Evolutionary conservation across 2,113 vertebrate genomes (phyloP).

Genomic region (Spheniscus mendiculus): DNA sequence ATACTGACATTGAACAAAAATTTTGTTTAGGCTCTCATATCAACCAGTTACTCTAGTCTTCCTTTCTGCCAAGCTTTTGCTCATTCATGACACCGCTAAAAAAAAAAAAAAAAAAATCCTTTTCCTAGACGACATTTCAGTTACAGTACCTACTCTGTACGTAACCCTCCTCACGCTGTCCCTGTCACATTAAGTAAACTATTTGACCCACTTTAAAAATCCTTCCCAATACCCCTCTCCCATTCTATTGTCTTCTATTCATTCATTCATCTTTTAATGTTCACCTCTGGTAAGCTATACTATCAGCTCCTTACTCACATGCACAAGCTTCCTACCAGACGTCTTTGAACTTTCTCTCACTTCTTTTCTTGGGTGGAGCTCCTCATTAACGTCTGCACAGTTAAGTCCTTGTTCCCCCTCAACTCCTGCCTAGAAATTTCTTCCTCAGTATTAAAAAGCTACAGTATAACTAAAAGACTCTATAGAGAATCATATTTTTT

Average conservation of each 20-base stretch:
- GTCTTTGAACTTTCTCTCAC: not conserved
- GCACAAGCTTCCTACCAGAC: not conserved
- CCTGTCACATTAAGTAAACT: not conserved
- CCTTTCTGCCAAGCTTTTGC: not conserved
- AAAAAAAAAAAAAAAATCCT: not conserved
- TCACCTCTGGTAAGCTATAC: not conserved
- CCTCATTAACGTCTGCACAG: not conserved
- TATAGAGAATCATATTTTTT: not conserved
- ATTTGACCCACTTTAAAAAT: not conserved
- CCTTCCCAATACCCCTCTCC: not conserved
- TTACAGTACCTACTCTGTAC: not conserved
- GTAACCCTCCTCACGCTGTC: not conserved
- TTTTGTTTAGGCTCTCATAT: not conserved
- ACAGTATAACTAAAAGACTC: not conserved
- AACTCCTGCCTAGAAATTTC: not conserved
- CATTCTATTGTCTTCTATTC: not conserved
- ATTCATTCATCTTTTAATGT: not conserved
- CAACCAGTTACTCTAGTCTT: not conserved
- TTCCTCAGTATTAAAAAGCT: not conserved
- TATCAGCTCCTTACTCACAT: not conserved
- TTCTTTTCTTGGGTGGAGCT: not conserved
- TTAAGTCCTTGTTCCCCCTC: not conserved
- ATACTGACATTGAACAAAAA: fast-evolving
- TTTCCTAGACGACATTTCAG: not conserved
- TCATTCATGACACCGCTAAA: not conserved